Conservation (phyloP, 2,797 vertebrate species). For the Propithecus perrieri region DNA sequence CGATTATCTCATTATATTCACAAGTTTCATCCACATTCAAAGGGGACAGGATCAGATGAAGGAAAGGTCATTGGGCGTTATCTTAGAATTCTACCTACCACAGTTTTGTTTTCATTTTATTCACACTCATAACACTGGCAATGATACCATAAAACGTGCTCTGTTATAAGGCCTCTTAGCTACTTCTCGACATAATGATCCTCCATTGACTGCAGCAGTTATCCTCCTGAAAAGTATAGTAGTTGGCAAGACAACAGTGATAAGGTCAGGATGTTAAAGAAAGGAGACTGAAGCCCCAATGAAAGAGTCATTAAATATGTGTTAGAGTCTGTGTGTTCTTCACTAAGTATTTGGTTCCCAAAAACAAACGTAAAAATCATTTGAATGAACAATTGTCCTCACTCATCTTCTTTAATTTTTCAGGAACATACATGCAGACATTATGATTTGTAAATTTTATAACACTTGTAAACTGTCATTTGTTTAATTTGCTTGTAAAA, state of each 20-base stretch:
- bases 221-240: neutral
- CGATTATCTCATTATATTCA: neutral
- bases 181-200: neutral
- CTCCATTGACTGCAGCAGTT: too few species aligned
- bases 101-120: neutral
- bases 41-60: neutral
- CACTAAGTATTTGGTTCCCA: neutral
- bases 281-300: neutral
- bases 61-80: neutral
- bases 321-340: neutral
- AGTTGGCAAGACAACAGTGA: neutral
- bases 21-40: neutral
- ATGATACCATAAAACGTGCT: neutral
- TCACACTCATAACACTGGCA: neutral
- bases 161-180: neutral
- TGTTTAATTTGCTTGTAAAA: neutral
- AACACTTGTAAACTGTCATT: neutral
- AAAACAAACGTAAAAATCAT: neutral
- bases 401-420: neutral
- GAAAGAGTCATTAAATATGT: neutral
- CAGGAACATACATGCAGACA: neutral
- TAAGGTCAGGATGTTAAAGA: neutral
- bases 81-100: neutral
- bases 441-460: neutral
- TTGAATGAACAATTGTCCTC: neutral